Percentiles rank a stretch among this genome's conserved stretches.
Evolutionary conservation across 2,888 invertebrate genomes (phyloP).

Genomic region (Harpagoxenus sublaevis): DNA sequence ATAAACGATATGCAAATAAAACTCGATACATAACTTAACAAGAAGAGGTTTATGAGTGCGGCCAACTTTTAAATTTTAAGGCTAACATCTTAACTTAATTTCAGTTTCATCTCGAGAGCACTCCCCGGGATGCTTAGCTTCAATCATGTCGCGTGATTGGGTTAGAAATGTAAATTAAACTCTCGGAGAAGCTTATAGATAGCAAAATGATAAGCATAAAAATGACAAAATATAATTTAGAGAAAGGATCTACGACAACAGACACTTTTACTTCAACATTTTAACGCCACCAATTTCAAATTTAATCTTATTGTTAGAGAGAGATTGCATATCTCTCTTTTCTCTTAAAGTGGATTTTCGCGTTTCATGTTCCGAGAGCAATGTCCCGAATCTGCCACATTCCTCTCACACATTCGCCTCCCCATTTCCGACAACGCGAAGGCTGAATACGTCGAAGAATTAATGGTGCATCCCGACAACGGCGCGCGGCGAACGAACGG

Average conservation of each 20-base stretch:
- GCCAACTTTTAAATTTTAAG: conserved; percentile 19
- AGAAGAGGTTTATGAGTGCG: not conserved
- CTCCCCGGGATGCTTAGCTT: conserved; percentile 1
- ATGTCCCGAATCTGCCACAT: not conserved
- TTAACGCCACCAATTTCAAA: not conserved
- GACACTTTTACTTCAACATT: not conserved
- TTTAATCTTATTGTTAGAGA: not conserved
- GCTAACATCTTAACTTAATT: not conserved
- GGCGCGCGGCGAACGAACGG: not conserved
- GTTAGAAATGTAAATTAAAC: conserved; percentile 5
- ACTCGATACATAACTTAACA: conserved; percentile 22
- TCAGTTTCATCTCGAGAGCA: not conserved
- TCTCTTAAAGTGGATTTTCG: not conserved
- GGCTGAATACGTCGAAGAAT: conserved; percentile 2
- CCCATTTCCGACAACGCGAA: conserved; percentile 21
- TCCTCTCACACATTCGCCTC: not conserved
- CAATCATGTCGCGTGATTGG: not conserved
- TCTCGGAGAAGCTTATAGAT: not conserved
- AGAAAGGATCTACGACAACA: not conserved
- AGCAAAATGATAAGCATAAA: not conserved
- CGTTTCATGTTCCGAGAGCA: not conserved
- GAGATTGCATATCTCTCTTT: not conserved
- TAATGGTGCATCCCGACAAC: conserved; percentile 11
- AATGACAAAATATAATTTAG: not conserved
- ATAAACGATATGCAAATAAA: conserved; percentile 31